Evolutionary conservation across 2,113 vertebrate species (phyloP).

Genomic region (Macquaria ambigua): DNA sequence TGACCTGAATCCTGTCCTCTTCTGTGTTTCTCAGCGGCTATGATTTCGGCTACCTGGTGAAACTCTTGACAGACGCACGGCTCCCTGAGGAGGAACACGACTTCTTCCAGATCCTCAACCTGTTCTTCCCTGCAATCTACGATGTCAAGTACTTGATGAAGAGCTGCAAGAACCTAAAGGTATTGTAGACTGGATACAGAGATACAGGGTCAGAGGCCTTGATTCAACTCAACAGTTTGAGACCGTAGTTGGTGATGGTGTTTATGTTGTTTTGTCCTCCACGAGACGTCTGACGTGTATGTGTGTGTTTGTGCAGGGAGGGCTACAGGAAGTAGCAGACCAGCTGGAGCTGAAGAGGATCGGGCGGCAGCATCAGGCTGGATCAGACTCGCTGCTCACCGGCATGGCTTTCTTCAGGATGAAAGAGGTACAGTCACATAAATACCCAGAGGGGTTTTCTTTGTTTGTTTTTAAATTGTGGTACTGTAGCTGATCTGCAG

Average conservation of each 20-base stretch:
- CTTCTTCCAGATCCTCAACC: constrained; percentile 98
- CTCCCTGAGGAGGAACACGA: constrained; percentile 98
- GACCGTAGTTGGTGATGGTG: background rate
- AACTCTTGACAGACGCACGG: constrained; percentile 94
- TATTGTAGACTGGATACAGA: constrained; percentile 42
- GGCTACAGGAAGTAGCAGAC: constrained; percentile 97
- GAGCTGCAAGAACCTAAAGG: constrained; percentile 99
- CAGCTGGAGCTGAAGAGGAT: constrained; percentile 97
- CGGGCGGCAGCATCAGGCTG: constrained; percentile 97
- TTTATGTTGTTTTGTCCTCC: background rate
- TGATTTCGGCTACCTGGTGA: constrained; percentile 99
- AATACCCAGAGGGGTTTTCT: background rate
- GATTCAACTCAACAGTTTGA: no score
- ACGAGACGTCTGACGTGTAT: background rate
- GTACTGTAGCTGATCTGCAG: fast-evolving
- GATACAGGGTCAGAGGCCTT: background rate
- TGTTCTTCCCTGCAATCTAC: constrained; percentile 98
- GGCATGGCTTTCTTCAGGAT: constrained; percentile 99
- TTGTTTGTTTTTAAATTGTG: background rate
- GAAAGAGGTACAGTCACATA: constrained; percentile 91
- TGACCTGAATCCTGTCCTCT: background rate
- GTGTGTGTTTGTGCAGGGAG: constrained; percentile 85
- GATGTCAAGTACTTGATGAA: constrained; percentile 99
- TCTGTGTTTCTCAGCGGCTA: constrained; percentile 87
- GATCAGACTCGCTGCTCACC: constrained; percentile 96